These are phyloP conservation scores for Harlomillsia oculata DNA, from an alignment of 1,140 invertebrate genomes.

Conservation along the genomic window DNA sequence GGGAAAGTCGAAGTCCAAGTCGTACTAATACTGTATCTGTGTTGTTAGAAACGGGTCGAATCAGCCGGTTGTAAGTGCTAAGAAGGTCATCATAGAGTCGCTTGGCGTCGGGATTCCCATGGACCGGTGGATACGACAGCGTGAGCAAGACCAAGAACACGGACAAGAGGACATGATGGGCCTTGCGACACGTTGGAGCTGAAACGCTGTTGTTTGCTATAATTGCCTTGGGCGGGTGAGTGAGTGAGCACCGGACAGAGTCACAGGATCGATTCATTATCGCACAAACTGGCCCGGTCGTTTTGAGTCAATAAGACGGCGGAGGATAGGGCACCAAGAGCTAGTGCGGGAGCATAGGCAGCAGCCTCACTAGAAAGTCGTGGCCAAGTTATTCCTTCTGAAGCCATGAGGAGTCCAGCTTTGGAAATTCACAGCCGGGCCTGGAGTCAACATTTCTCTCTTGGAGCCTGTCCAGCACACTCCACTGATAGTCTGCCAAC, in stretches of 20 bases:
- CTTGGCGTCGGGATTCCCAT: conserved; percentile 68
- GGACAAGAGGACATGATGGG: not conserved
- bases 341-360: conserved; percentile 1
- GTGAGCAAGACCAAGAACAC: conserved; percentile 12
- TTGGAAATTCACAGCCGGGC: conserved; percentile 6
- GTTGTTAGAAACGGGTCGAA: conserved; percentile 84
- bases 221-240: not conserved
- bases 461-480: conserved; percentile 17
- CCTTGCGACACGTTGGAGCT: not conserved
- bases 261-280: conserved; percentile 12
- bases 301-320: not conserved
- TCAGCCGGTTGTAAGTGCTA: conserved; percentile 91
- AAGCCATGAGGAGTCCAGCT: not conserved
- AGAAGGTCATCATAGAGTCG: conserved; percentile 87
- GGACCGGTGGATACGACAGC: conserved; percentile 42
- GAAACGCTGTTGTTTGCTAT: not conserved
- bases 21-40: conserved; percentile 87
- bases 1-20: conserved; percentile 79
- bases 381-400: not conserved
- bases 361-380: not conserved
- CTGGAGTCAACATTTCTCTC: conserved; percentile 13
- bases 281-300: conserved; percentile 4
- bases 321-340: too few relatives aligned
- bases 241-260: not conserved
- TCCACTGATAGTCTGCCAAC: too few relatives aligned